Evolutionary conservation across 2,113 vertebrate species (phyloP).

Genomic region (Rhabdomys dilectus): DNA sequence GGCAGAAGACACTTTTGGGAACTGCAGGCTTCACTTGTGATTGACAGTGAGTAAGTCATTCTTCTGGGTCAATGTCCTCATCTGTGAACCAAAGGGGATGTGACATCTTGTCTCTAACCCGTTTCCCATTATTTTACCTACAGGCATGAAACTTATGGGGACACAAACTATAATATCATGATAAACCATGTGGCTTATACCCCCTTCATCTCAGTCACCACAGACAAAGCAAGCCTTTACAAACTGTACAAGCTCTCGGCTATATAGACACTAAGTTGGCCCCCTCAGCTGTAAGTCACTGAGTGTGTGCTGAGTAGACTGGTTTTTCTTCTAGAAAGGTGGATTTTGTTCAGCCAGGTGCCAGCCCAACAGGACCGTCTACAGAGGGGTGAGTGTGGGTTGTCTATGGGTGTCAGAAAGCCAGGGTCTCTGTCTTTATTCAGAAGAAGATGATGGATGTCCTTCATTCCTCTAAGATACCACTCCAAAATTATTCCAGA

Average conservation of each 20-base stretch:
- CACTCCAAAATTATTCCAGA: not conserved
- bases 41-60: not conserved
- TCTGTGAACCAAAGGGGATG: not conserved
- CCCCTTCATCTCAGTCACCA: not conserved
- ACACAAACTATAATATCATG: not conserved
- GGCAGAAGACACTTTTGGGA: not conserved
- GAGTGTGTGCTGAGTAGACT: not conserved
- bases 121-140: not conserved
- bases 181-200: not conserved
- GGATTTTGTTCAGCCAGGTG: not conserved
- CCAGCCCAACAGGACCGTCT: not conserved
- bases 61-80: not conserved
- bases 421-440: not conserved
- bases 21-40: not conserved
- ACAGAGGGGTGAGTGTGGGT: not conserved
- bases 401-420: not conserved
- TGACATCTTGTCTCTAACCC: not conserved
- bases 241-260: not conserved
- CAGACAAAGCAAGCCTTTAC: conserved; percentile 14
- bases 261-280: not conserved
- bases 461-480: not conserved
- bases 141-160: not conserved
- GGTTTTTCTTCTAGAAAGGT: not conserved
- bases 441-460: not conserved
- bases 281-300: not conserved